Evolutionary conservation across 2,113 vertebrate genomes (phyloP).

Genomic region (Murina feae): DNA sequence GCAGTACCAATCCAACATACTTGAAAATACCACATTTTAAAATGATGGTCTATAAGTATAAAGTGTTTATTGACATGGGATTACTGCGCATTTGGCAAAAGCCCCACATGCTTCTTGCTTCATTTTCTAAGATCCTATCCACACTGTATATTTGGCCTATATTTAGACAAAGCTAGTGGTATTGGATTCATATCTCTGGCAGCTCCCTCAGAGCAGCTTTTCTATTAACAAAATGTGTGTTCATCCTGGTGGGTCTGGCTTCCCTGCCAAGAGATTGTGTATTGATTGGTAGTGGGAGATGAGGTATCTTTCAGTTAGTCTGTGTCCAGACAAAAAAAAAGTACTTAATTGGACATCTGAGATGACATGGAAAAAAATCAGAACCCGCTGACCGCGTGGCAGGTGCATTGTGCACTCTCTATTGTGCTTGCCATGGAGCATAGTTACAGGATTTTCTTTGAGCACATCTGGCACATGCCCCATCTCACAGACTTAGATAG

Average conservation of each 20-base stretch:
- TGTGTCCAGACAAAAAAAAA: background rate
- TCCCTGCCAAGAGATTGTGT: background rate
- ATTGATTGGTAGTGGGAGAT: background rate
- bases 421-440: background rate
- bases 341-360: background rate
- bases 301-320: background rate
- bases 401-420: background rate
- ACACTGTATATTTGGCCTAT: accelerated
- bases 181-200: background rate
- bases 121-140: background rate
- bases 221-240: background rate
- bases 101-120: background rate
- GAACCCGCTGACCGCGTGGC: background rate
- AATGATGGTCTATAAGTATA: background rate
- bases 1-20: background rate
- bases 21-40: background rate
- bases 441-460: background rate
- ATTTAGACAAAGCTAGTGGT: background rate
- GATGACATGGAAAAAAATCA: background rate
- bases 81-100: background rate
- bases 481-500: background rate
- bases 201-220: background rate
- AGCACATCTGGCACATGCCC: background rate
- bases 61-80: background rate
- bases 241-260: background rate